Percentiles rank a stretch among this genome's conserved stretches.
Evolutionary conservation across 2,888 invertebrate species (phyloP).

Genomic region (Thera britannica): DNA sequence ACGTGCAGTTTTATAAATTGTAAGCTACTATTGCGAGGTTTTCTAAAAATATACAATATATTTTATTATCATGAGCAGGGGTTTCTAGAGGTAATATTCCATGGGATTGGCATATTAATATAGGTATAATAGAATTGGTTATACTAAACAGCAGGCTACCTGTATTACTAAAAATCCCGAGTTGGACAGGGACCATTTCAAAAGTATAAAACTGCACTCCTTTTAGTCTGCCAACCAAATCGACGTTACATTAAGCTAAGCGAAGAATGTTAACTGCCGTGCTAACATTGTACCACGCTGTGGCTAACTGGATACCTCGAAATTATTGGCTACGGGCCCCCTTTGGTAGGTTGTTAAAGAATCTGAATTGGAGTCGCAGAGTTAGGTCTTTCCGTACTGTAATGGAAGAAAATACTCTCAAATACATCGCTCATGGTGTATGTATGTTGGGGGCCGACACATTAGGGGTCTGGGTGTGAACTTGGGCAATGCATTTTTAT

Average conservation of each 20-base stretch:
- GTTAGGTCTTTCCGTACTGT: constrained; percentile 98
- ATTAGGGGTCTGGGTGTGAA: constrained; percentile 42
- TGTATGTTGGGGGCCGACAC: constrained; percentile 36
- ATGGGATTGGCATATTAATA: constrained; percentile 4
- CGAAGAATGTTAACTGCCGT: constrained; percentile 78
- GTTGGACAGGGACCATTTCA: not conserved
- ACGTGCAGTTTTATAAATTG: constrained; percentile 61
- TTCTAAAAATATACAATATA: not conserved
- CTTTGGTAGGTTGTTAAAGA: constrained; percentile 96
- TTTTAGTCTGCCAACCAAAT: constrained; percentile 68
- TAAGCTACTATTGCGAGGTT: not conserved
- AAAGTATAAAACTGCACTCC: constrained; percentile 70
- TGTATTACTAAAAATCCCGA: not conserved
- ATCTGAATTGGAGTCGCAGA: constrained; percentile 97
- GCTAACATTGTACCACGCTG: constrained; percentile 66
- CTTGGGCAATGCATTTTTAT: constrained; percentile 41
- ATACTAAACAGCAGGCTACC: not conserved
- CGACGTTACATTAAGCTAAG: constrained; percentile 75
- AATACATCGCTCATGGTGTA: constrained; percentile 59
- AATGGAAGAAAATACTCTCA: constrained; percentile 83
- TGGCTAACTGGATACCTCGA: constrained; percentile 67
- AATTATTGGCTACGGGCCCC: constrained; percentile 92
- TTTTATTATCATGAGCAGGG: not conserved
- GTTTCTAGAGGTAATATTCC: not conserved
- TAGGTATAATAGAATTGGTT: not conserved